Evolutionary conservation across 2,888 invertebrate genomes (phyloP), one percentile per base, ranked within the genome.

Genomic region (Sinhomidia bicolor): DNA sequence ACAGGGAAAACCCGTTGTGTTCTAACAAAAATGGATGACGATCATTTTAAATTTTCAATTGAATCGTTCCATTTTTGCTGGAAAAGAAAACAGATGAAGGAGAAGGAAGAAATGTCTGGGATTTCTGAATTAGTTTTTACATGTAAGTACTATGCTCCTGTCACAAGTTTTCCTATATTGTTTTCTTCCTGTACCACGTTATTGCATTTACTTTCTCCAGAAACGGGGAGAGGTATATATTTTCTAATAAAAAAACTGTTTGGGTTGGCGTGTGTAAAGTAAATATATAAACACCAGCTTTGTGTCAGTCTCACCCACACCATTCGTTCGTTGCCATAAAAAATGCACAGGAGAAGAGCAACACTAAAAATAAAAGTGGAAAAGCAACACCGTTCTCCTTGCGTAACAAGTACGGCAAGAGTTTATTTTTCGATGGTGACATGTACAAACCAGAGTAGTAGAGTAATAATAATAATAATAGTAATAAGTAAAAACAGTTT

Each of bases 11-110:
- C n/a, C n/a, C n/a, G 12, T 9, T 26, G 26, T 0, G 23, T 44
- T 14, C 14, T 74, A 74, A 68, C 36, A 74, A 74, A 74, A 74
- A 26, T 47, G 47, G 2, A 26, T 47, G 60, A 23, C n/a, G 17
- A 20, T 23, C 23, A 44, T 26, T 71, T 71, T 44, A 71, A 71
- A 71, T 44, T 68, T 71, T 41, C 41, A 71, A 71, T 71, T 71
- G 44, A 41, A 71, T 71, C 23, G n/a, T 65, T 32, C 17, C 65
- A n/a, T 29, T 26, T 32, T 12, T 65, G 32, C 17, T 36, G 14
- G 17, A 65, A 65, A n/a, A 12, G 36, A 65, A 65, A 65, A n/a
- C 3, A 65, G 60, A 14, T 36, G n/a, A 32, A 32, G 36, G 14
- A 41, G n/a, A n/a, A n/a, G n/a, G n/a, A n/a, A n/a, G n/a, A n/a